Evolutionary conservation across 2,797 vertebrate species (phyloP), one percentile per base, ranked within the genome.

Genomic region (Zenarchopterus dispar): DNA sequence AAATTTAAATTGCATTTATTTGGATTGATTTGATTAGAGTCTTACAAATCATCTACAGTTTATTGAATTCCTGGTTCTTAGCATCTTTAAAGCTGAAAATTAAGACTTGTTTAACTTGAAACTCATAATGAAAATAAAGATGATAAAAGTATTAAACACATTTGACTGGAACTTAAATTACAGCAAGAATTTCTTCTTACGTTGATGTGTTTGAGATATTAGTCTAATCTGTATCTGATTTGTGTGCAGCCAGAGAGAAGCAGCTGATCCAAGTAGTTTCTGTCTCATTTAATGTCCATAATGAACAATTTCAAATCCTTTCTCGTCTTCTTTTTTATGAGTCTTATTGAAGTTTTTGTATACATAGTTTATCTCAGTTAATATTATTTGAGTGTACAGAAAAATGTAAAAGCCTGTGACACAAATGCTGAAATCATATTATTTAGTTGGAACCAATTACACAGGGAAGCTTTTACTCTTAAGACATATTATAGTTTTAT

Each of bases 11-110:
- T 28, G 19, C 18, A 42, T 45, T 15, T 39, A 50, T 57, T 50
- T 31, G 3, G 5, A 54, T 69, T 43, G 0, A 46, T 68, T 57
- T 56, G 0, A 56, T 62, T 44, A 10, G 2, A 59, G 49, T 36
- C 42, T 39, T 57, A 47, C 42, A 21, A 10, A 23, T 48, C 11
- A 50, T 19, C 31, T 31, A 15, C 19, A 24, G 22, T 21, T 2
- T 59, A n/a, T 33, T 17, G 23, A 56, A 24, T 60, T 49, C 22
- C 23, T 19, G 4, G 8, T 51, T 22, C 21, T 36, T 2, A 33
- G 59, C 8, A 33, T 28, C 18, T 56, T 51, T 64, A 28, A 22
- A 17, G 13, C 11, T 7, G 36, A 47, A 73, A 55, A 65, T n/a
- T 13, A 45, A 3, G 22, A 6, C 1, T 13, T 58, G 10, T 53